Evolutionary conservation across 2,113 vertebrate genomes (phyloP), one percentile per base, ranked within the genome.

Genomic region (Poecile atricapillus): DNA sequence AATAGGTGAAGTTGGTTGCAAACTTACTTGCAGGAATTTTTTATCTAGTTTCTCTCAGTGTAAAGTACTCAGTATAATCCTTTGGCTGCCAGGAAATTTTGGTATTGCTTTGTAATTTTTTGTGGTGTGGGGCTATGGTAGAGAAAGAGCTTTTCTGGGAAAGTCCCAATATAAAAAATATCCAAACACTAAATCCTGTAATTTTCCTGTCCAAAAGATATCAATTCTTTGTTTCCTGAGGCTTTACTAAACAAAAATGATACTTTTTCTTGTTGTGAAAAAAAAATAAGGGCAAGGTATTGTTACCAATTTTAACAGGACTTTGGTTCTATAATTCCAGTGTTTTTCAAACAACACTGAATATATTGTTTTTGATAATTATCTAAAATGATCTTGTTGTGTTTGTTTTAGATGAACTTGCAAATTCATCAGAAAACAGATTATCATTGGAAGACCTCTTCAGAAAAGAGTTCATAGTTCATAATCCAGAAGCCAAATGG

Each of bases 361-460:
- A 35, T 41, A 4, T 35, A 5, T 37, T 68, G 18, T 7, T 88
- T 46, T 78, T 35, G 67, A 7, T 68, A 79, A 41, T 53, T 39
- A 3, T 50, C 41, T 93, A 35, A 78, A 70, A 46, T 62, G 5
- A 15, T 86, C 17, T 77, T 77, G 0, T 76, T 90, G 11, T 90
- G 3, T 93, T 96, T 92, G 47, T 83, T 98, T 74, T 94, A 99
- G 99, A 98, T 97, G 99, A 99, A 93, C 98, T 96, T 0, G 97
- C 98, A 90, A 98, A 98, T 88, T 98, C 99, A 21, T 99, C 99
- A 84, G 98, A 99, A 98, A 99, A 98, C 63, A 98, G 99, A 87
- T 93, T 99, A 95, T 98, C 98, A 4, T 98, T 99, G 97, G 99
- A 99, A 90, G 99, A 99, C 93, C 98, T 99, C 53, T 99, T 99